Percentiles rank a stretch among this genome's conserved stretches.
Conservation (phyloP, 1,140 invertebrate species). For the Drosophila kanapiae region DNA sequence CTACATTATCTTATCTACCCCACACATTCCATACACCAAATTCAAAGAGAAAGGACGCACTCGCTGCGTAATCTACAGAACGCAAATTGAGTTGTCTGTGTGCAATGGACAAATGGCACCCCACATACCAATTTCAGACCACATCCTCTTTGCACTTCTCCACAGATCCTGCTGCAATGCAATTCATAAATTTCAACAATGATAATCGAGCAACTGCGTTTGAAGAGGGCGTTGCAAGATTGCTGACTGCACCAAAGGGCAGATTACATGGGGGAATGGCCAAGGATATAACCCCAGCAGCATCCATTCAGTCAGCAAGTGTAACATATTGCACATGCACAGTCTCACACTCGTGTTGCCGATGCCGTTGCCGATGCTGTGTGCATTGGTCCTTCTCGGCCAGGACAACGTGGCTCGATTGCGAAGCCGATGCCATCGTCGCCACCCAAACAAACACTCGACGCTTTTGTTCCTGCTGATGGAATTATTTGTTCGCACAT, state of each 20-base stretch:
- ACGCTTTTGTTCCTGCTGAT: slow-evolving; percentile 84
- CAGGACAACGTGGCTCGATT: slow-evolving; percentile 42
- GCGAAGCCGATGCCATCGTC: slow-evolving; percentile 47
- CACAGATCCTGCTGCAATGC: slow-evolving; percentile 28
- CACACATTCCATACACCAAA: background rate
- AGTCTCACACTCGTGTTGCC: background rate
- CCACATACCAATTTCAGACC: slow-evolving; percentile 5
- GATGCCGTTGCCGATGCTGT: slow-evolving; percentile 34
- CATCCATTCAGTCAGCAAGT: slow-evolving; percentile 49
- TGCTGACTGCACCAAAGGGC: slow-evolving; percentile 41
- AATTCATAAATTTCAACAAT: slow-evolving; percentile 79
- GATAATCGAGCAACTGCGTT: slow-evolving; percentile 70
- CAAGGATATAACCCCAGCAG: slow-evolving; percentile 17
- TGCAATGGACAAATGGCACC: slow-evolving; percentile 43
- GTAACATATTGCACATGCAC: slow-evolving; percentile 61
- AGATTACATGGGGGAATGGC: slow-evolving; percentile 9
- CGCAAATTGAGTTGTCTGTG: slow-evolving; percentile 59
- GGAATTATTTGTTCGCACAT: slow-evolving; percentile 85
- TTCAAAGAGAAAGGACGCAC: background rate
- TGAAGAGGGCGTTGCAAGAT: slow-evolving; percentile 56
- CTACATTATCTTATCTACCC: background rate
- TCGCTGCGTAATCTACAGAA: slow-evolving; percentile 35
- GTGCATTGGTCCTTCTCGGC: slow-evolving; percentile 62
- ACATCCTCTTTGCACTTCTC: background rate
- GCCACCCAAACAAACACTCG: slow-evolving; percentile 83